A percentile compares a stretch with the other conserved stretches of the same genome.
phyloP scores from a whole-genome alignment of 2,113 vertebrate species.

The Genyomyrus donnyi region DNA sequence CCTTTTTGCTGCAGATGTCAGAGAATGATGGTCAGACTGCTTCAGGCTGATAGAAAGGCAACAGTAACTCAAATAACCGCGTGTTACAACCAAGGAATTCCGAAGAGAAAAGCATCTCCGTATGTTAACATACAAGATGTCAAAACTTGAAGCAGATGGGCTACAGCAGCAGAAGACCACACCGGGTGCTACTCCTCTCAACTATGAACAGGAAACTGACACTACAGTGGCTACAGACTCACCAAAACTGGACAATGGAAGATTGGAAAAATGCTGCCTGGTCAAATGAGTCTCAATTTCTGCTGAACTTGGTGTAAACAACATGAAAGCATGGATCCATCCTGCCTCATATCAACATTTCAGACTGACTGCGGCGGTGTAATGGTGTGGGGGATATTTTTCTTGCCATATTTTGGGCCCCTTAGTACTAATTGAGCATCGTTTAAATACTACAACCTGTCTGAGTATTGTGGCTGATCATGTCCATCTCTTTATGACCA shows the following conservation, averaged over 20 bases:
- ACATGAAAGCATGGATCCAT: neutral
- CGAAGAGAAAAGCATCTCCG: neutral
- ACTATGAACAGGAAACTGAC: neutral
- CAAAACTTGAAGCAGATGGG: neutral
- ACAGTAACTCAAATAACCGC: neutral
- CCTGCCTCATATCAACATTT: neutral
- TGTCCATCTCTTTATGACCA: neutral
- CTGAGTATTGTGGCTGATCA: neutral
- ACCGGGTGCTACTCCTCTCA: neutral
- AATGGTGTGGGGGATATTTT: neutral
- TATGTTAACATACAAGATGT: neutral
- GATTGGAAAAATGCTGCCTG: neutral
- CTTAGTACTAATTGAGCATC: neutral
- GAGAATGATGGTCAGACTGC: neutral
- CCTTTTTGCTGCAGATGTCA: neutral
- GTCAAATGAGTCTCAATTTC: neutral
- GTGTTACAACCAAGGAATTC: neutral
- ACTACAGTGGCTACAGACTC: rapidly evolving
- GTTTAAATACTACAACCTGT: neutral
- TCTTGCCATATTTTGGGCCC: neutral
- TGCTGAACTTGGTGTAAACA: neutral
- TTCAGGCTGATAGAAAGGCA: neutral
- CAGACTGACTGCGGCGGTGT: neutral
- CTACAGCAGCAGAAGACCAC: neutral
- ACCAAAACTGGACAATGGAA: neutral